Conservation (phyloP, 2,113 vertebrate genomes). For the Drymodes brunneopygia region DNA sequence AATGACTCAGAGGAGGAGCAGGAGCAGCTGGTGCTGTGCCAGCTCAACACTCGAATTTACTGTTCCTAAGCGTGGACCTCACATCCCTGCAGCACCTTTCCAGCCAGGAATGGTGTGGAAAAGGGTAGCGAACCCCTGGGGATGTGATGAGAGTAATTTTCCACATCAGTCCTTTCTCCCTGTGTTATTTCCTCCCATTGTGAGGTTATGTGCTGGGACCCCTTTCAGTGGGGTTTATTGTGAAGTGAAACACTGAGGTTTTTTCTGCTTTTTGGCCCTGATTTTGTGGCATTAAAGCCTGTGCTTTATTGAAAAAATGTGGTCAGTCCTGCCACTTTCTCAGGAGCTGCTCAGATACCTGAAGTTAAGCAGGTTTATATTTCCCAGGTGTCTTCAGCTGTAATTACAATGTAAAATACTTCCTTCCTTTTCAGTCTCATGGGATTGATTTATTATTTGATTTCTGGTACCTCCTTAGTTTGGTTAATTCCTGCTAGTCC, state of each 20-base stretch:
- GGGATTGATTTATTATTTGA: not conserved
- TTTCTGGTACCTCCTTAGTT: not conserved
- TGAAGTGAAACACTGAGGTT: fast-evolving
- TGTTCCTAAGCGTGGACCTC: not conserved
- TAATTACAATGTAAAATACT: not conserved
- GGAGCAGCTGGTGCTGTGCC: not conserved
- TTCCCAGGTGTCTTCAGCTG: not conserved
- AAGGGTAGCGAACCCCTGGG: fast-evolving
- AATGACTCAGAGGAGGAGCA: not conserved
- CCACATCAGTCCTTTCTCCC: fast-evolving
- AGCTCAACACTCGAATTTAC: fast-evolving
- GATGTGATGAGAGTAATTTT: not conserved
- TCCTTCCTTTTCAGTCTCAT: not conserved
- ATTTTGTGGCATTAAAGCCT: not conserved
- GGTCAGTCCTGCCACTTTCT: not conserved
- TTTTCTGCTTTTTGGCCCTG: not conserved
- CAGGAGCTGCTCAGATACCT: not conserved
- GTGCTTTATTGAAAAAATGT: not conserved
- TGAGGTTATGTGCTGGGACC: fast-evolving
- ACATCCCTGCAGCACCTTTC: fast-evolving
- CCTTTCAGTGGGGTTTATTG: not conserved
- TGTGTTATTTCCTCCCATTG: fast-evolving
- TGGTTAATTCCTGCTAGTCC: not conserved
- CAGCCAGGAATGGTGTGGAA: not conserved
- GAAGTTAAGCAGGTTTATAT: not conserved